Evolutionary conservation across 2,113 vertebrate genomes (phyloP).

Genomic region (Hymenochirus boettgeri): DNA sequence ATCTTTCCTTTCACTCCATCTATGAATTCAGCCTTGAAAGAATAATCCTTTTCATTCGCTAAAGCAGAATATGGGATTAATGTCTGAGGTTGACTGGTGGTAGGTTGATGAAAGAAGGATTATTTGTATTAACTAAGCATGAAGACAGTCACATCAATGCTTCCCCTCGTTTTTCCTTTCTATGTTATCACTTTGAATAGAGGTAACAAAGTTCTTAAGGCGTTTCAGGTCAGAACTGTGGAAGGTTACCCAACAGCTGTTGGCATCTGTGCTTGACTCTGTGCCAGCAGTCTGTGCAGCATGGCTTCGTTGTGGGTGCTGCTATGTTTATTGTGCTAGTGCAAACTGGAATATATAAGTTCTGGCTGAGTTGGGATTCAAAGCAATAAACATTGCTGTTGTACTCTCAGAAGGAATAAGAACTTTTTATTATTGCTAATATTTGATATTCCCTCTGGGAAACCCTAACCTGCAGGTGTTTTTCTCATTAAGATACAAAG

Average conservation of each 20-base stretch:
- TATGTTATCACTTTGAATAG: background rate
- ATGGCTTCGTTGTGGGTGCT: constrained; percentile 4
- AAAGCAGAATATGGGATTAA: constrained; percentile 16
- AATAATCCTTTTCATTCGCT: constrained; percentile 23
- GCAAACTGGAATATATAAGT: constrained; percentile 8
- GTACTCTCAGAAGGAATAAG: constrained; percentile 11
- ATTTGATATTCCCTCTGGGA: constrained; percentile 34
- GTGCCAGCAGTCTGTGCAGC: constrained; percentile 25
- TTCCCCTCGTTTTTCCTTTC: background rate
- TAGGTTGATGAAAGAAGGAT: constrained; percentile 17
- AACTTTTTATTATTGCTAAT: constrained; percentile 24
- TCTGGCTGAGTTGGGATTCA: constrained; percentile 6
- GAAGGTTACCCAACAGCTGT: constrained; percentile 47
- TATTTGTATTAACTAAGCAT: constrained; percentile 6
- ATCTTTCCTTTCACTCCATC: too few species aligned
- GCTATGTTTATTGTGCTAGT: constrained; percentile 14
- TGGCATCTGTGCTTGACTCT: constrained; percentile 38
- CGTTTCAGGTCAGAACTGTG: constrained; percentile 48
- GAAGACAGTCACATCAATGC: background rate
- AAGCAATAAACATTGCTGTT: constrained; percentile 13
- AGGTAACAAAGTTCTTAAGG: constrained; percentile 39
- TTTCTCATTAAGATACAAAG: constrained; percentile 39
- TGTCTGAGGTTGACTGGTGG: background rate
- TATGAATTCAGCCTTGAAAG: background rate
- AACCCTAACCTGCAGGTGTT: constrained; percentile 29